Conservation (phyloP, 37 sponge, comb jelly and placozoan genomes). For the Hormiphora californensis region DNA sequence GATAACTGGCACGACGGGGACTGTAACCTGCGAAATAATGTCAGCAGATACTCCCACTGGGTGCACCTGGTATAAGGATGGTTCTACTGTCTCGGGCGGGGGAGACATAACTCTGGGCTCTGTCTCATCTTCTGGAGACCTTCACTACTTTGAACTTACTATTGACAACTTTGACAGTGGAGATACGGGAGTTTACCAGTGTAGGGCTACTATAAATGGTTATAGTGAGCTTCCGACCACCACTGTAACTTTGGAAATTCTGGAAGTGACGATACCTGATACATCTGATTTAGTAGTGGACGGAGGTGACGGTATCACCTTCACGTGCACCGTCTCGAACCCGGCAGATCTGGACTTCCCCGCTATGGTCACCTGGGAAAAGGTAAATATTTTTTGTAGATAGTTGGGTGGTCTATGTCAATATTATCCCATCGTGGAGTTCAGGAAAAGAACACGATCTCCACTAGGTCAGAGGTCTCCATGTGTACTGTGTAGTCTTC, state of each 20-base stretch:
- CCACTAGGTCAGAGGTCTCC: no score
- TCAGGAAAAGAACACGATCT: no score
- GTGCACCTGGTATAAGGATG: background rate
- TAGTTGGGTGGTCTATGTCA: no score
- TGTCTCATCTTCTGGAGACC: background rate
- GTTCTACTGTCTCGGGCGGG: background rate
- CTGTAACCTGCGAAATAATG: background rate
- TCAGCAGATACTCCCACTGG: background rate
- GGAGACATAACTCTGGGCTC: no score
- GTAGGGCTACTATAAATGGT: background rate
- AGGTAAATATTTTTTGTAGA: no score
- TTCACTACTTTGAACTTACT: background rate
- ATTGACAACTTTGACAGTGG: background rate
- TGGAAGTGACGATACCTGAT: background rate
- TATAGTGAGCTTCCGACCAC: background rate
- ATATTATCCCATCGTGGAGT: no score
- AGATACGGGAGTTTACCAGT: slow-evolving; percentile 4
- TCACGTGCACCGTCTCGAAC: slow-evolving; percentile 18
- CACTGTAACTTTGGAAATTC: background rate
- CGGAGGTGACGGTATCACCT: background rate
- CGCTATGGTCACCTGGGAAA: background rate
- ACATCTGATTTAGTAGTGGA: background rate
- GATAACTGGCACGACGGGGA: background rate
- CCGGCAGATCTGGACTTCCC: slow-evolving; percentile 9
- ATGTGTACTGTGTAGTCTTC: no score